A percentile compares a stretch with the other conserved stretches of the same genome.
These are phyloP conservation scores for Neocrepidodera transversa DNA, from an alignment of 2,888 invertebrate species.

Conservation along the genomic window DNA sequence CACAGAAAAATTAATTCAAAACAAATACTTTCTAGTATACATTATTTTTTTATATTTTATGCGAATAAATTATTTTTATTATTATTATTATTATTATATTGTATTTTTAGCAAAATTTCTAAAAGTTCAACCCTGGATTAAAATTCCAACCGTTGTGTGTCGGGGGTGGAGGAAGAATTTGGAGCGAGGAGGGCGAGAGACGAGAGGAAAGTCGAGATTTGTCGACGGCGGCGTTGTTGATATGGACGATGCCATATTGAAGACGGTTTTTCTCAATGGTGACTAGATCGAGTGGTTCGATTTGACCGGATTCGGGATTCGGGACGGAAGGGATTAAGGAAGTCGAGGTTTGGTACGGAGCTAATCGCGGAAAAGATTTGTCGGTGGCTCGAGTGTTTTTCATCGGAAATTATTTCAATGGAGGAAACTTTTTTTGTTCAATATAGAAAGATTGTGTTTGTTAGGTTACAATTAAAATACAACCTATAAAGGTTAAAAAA, in stretches of 20 bases:
- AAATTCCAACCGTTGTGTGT: background rate
- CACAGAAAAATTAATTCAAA: too few relatives aligned
- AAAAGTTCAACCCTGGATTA: background rate
- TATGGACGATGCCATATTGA: slow-evolving; percentile 29
- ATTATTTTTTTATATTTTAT: too few relatives aligned
- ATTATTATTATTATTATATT: too few relatives aligned
- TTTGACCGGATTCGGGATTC: slow-evolving; percentile 21
- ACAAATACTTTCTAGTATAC: too few relatives aligned
- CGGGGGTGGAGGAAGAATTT: background rate
- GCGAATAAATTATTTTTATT: too few relatives aligned
- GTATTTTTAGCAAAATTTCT: too few relatives aligned
- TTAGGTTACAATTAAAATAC: too few relatives aligned
- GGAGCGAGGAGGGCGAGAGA: background rate
- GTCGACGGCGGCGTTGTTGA: slow-evolving; percentile 23
- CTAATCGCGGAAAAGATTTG: slow-evolving; percentile 21
- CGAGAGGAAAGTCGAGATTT: slow-evolving; percentile 28
- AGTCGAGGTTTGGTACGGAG: slow-evolving; percentile 7
- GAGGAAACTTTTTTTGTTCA: background rate
- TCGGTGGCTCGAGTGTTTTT: slow-evolving; percentile 10
- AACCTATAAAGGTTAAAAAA: too few relatives aligned
- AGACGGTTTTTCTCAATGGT: slow-evolving; percentile 24
- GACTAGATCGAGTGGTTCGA: slow-evolving; percentile 22
- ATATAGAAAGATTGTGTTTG: too few relatives aligned
- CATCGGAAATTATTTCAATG: slow-evolving; percentile 13
- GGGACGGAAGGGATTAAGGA: slow-evolving; percentile 19